Evolutionary conservation across 2,888 invertebrate species (phyloP), one percentile per base, ranked within the genome.

Genomic region (Urechis unicinctus): DNA sequence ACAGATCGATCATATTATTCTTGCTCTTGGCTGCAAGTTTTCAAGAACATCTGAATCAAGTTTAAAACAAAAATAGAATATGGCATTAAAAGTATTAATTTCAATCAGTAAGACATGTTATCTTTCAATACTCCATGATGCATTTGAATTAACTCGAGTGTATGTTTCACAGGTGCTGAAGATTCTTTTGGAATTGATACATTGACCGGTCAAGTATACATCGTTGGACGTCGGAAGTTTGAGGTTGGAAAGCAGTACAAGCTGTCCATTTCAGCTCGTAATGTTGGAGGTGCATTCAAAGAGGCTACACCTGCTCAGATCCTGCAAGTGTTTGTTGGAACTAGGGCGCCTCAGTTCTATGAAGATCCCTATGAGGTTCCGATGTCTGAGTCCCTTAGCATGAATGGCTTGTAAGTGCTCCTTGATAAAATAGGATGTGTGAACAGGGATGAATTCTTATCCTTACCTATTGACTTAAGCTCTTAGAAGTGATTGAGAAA

Each of bases 191-290:
- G 25, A 3, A 50, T 65, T 5, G 57, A 65, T 50, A 31, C 50
- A 1, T 46, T 22, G n/a, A 62, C 58, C 2, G 63, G 64, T 13
- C 56, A 59, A 2, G 53, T 65, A 36, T 45, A 24, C 41, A 55
- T 62, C 9, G 48, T 29, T n/a, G 56, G 58, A 13, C 51, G 60
- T 13, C 30, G 45, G 21, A 55, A 56, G 45, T 65, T 60, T 46
- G 50, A 52, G 21, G 26, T 41, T 5, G 45, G 41, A n/a, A 36
- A 26, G 3, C 25, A 42, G 22, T 64, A 58, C 51, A 41, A 36
- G 1, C 49, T 65, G 36, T 54, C 59, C 17, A 47, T 63, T 9
- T 62, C 63, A 22, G 64, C 64, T n/a, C 59, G 51, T 48, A 47
- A 53, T 30, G 30, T 49, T 2, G 60, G 57, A 9, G 44, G 51